Conservation (phyloP, 2,888 invertebrate genomes). For the Acanthococcus lagerstroemiae region DNA sequence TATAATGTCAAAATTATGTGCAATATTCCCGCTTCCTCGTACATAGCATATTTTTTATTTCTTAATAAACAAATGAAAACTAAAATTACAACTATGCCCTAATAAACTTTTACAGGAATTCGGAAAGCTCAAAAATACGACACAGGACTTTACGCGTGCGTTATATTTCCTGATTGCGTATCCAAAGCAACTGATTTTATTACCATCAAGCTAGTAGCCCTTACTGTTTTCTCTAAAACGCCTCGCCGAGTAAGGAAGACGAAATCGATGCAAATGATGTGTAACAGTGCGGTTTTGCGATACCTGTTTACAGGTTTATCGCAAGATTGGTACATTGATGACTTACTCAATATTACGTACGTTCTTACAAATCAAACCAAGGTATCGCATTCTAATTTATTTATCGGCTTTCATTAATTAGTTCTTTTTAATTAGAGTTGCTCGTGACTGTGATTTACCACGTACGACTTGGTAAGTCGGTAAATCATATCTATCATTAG, state of each 20-base stretch:
- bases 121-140: not conserved
- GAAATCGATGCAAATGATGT: not conserved
- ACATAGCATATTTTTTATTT: not conserved
- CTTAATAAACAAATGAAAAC: not conserved
- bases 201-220: not conserved
- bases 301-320: not conserved
- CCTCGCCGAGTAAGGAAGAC: not conserved
- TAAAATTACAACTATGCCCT: too few species aligned
- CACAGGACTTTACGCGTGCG: constrained; percentile 18
- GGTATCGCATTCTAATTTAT: too few species aligned
- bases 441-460: too few species aligned
- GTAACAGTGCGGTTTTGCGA: constrained; percentile 10
- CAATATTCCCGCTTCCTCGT: too few species aligned
- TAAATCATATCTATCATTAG: too few species aligned
- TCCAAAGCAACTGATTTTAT: constrained; percentile 2
- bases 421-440: too few species aligned
- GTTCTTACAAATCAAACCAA: too few species aligned
- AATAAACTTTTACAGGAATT: constrained; percentile 9
- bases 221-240: not conserved
- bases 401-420: too few species aligned
- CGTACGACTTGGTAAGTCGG: too few species aligned
- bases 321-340: constrained; percentile 6
- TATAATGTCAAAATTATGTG: not conserved
- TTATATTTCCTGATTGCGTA: constrained; percentile 2
- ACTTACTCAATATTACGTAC: too few species aligned